Evolutionary conservation across 2,113 vertebrate species (phyloP), one percentile per base, ranked within the genome.

Genomic region (Melierax canorus): DNA sequence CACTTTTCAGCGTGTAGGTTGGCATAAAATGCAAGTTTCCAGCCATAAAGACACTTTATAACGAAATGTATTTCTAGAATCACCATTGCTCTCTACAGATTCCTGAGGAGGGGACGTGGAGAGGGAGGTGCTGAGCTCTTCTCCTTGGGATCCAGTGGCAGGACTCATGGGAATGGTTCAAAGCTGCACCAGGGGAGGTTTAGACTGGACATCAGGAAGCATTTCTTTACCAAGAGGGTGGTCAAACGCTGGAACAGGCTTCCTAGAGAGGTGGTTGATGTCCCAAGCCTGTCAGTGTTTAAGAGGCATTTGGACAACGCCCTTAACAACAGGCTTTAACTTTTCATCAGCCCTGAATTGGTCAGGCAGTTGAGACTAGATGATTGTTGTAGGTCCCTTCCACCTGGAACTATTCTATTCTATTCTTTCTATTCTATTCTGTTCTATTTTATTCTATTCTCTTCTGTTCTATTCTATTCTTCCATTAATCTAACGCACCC

Each of bases 201-300:
- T 7, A 32, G 24, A 29, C 10, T 30, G 16, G 22, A 22, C 2
- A 9, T 30, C 30, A 41, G 18, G 15, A 86, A 74, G 1, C 4
- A 53, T 26, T 81, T 66, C 7, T 87, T 60, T 60, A 46, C 34
- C 0, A 1, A 81, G 12, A 46, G 2, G 1, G 2, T 30, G 2
- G 23, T 43, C 11, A 78, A 39, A 62, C n/a, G 12, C 34, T 27
- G 22, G 2, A 90, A 58, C 1, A 48, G 14, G 5, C 2, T 81
- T 74, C 11, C 29, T 32, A 22, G 43, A 74, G 22, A 46, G 3
- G 2, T 20, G 15, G 11, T 32, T 0, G 0, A 43, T 81, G 36
- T 7, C 11, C 7, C 55, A 74, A 46, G n/a, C 3, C 6, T 56
- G 10, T 50, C 11, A 27, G 5, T 22, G 4, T 41, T 72, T 50